These are phyloP conservation scores for Atethmia centrago DNA, from an alignment of 2,888 invertebrate genomes.

Conservation along the genomic window DNA sequence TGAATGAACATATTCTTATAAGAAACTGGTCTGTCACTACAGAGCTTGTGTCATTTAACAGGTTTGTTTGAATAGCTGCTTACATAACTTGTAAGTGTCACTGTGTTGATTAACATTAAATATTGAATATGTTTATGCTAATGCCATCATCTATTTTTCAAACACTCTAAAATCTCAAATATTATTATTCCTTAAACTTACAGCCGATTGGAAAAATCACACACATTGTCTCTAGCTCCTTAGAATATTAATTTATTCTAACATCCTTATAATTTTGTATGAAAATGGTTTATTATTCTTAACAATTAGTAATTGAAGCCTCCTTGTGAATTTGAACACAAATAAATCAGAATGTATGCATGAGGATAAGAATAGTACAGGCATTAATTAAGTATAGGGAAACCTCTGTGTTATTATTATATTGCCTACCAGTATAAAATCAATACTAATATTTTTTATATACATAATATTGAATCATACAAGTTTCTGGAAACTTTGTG, in stretches of 20 bases:
- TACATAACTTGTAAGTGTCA: slow-evolving; percentile 4
- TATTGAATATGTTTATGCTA: neutral
- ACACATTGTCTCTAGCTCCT: neutral
- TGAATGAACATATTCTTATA: slow-evolving; percentile 4
- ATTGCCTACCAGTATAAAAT: neutral
- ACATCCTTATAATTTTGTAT: neutral
- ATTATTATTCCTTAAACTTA: neutral
- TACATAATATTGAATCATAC: slow-evolving; percentile 8
- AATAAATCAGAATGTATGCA: too few species aligned
- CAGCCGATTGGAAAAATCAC: neutral
- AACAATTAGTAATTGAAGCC: too few species aligned
- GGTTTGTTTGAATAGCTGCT: slow-evolving; percentile 9
- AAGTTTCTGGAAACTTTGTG: slow-evolving; percentile 1
- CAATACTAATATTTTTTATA: neutral
- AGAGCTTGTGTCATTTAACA: neutral
- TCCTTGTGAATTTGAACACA: too few species aligned
- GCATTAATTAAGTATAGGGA: too few species aligned
- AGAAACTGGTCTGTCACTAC: slow-evolving; percentile 1
- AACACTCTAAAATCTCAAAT: neutral
- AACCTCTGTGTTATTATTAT: neutral
- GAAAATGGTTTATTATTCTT: neutral
- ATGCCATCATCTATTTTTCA: neutral
- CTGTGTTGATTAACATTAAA: neutral
- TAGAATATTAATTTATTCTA: neutral
- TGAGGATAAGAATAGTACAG: too few species aligned